Conservation (phyloP, 2,113 vertebrate genomes). For the Upupa epops region DNA sequence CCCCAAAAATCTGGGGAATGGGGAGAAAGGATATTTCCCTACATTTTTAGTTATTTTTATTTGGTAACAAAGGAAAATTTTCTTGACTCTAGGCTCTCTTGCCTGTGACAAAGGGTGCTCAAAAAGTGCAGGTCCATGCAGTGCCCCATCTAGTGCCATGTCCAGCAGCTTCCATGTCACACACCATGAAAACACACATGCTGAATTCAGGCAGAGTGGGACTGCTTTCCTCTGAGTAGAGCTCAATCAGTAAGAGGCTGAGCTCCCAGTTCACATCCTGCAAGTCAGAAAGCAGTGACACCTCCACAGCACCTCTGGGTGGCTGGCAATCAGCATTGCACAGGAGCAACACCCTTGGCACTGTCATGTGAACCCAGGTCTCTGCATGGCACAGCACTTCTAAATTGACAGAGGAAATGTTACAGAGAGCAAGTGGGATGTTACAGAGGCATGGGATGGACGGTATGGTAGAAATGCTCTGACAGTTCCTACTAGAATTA, state of each 20-base stretch:
- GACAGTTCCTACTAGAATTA: not conserved
- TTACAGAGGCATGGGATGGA: not conserved
- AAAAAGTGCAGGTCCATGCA: accelerated
- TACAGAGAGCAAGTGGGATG: not conserved
- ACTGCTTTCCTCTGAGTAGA: not conserved
- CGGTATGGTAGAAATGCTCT: not conserved
- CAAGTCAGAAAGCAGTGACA: not conserved
- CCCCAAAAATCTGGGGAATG: not conserved
- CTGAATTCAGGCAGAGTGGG: no score
- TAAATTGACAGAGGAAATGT: accelerated
- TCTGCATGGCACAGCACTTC: not conserved
- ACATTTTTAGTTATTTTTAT: not conserved
- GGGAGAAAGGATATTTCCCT: not conserved
- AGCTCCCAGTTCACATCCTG: not conserved
- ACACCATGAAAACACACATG: no score
- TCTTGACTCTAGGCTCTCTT: no score
- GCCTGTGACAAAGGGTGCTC: not conserved
- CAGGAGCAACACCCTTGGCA: no score
- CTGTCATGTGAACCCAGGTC: not conserved
- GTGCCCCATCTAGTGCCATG: not conserved
- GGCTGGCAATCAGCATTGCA: not conserved
- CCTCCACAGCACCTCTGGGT: not conserved
- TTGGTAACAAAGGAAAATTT: not conserved
- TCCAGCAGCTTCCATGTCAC: not conserved
- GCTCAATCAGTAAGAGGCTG: not conserved